Conservation (phyloP, 1,140 invertebrate genomes). For the Atta cephalotes region DNA sequence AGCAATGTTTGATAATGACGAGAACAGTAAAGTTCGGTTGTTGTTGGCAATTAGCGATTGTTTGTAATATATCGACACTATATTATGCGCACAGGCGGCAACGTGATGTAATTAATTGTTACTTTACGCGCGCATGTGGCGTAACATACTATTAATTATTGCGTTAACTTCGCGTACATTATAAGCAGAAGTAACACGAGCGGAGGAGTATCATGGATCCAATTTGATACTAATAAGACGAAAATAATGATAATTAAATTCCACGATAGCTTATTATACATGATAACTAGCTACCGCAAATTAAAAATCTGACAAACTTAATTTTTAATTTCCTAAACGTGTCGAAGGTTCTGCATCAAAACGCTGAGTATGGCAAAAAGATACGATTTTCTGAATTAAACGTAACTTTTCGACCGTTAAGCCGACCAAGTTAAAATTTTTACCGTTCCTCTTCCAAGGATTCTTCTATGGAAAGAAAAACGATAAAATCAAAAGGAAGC, state of each 20-base stretch:
- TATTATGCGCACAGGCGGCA: constrained; percentile 33
- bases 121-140: constrained; percentile 34
- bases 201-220: constrained; percentile 44
- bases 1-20: constrained; percentile 11
- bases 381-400: background rate
- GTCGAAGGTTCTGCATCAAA: background rate
- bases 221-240: constrained; percentile 53
- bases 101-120: constrained; percentile 56
- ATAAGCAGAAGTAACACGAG: constrained; percentile 43
- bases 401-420: constrained; percentile 42
- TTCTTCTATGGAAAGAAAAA: constrained; percentile 35
- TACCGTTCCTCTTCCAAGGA: background rate
- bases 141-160: constrained; percentile 56
- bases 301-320: constrained; percentile 33
- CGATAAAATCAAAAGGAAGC: constrained; percentile 5
- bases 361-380: background rate
- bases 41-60: constrained; percentile 47
- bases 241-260: constrained; percentile 56
- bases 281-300: background rate
- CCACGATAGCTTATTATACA: constrained; percentile 3
- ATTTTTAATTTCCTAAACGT: background rate
- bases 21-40: background rate
- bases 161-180: constrained; percentile 51
- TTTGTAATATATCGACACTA: constrained; percentile 40
- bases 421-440: constrained; percentile 40